phyloP scores from a whole-genome alignment of 1,140 invertebrate species.

The Ylistrum balloti region DNA sequence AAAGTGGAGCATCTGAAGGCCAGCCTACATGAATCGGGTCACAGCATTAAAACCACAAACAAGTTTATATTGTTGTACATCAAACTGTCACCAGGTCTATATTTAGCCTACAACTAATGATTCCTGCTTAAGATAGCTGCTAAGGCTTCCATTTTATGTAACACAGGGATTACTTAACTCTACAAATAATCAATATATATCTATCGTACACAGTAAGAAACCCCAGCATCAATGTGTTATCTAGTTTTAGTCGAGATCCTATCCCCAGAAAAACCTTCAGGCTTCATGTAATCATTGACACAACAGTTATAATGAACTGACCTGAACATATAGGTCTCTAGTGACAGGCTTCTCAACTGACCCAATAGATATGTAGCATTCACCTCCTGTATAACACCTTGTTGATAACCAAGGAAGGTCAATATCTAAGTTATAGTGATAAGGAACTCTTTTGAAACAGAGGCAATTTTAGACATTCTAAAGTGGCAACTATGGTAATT shows the following conservation, averaged over 20 bases:
- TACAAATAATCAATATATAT: conserved; percentile 28
- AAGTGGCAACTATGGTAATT: too few species aligned
- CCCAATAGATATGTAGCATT: too few species aligned
- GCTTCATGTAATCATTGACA: background rate
- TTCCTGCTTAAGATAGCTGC: background rate
- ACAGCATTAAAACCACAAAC: conserved; percentile 24
- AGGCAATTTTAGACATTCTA: too few species aligned
- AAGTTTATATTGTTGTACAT: background rate
- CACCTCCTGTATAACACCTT: too few species aligned
- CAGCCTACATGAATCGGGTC: background rate
- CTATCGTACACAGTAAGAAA: background rate
- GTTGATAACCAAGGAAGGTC: too few species aligned
- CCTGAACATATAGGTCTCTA: too few species aligned
- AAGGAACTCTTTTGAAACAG: too few species aligned
- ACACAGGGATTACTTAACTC: background rate
- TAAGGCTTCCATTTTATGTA: conserved; percentile 18
- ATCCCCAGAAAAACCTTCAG: background rate
- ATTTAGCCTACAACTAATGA: background rate
- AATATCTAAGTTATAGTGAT: too few species aligned
- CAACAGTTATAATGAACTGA: background rate
- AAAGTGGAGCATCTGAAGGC: background rate
- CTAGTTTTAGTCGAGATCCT: background rate
- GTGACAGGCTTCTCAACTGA: too few species aligned
- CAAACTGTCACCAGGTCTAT: background rate
- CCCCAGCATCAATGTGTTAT: background rate